phyloP scores from a whole-genome alignment of 2,113 vertebrate species.

The Salvelinus alpinus region DNA sequence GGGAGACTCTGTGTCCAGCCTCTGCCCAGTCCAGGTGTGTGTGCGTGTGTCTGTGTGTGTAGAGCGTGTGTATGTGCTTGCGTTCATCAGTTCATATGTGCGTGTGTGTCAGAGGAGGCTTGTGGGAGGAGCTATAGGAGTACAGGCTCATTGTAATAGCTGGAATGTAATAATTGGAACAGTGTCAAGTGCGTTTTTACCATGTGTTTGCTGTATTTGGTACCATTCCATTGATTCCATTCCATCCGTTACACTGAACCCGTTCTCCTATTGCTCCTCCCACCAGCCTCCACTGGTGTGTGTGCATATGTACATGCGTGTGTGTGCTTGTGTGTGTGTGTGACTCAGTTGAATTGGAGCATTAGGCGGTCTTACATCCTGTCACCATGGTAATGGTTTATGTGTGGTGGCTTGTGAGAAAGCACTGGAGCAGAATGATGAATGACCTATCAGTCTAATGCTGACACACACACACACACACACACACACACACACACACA shows the following conservation, averaged over 20 bases:
- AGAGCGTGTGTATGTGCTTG: not conserved
- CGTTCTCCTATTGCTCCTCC: too few species aligned
- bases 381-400: slow-evolving; percentile 16
- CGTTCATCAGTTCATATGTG: too few species aligned
- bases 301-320: not conserved
- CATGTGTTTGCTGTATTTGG: too few species aligned
- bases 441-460: slow-evolving; percentile 16
- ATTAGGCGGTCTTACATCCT: slow-evolving; percentile 16
- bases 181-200: too few species aligned
- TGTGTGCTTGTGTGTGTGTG: not conserved
- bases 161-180: too few species aligned
- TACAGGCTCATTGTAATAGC: too few species aligned
- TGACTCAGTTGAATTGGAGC: slow-evolving; percentile 8
- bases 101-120: too few species aligned
- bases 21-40: too few species aligned
- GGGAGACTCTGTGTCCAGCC: too few species aligned
- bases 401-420: slow-evolving; percentile 8
- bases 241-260: too few species aligned
- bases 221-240: too few species aligned
- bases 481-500: slow-evolving; percentile 6
- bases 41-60: not conserved
- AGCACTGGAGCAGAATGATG: slow-evolving; percentile 21
- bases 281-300: not conserved
- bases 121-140: too few species aligned
- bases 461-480: slow-evolving; percentile 18